These are phyloP conservation scores for Drosophila merina DNA, from an alignment of 2,888 invertebrate species.

Conservation along the genomic window DNA sequence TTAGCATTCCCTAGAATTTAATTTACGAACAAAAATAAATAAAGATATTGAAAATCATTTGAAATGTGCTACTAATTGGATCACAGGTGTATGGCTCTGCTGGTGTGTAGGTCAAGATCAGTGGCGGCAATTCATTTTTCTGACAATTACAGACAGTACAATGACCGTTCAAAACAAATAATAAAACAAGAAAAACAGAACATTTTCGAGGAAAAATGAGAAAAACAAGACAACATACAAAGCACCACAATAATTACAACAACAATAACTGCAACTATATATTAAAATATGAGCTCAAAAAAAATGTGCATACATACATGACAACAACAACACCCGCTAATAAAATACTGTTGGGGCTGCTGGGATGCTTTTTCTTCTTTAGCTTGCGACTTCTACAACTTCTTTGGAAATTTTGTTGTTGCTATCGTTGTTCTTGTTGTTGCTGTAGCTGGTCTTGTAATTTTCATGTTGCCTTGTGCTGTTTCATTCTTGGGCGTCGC, in stretches of 20 bases:
- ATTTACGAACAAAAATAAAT: neutral
- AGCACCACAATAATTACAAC: constrained; percentile 32
- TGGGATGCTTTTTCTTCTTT: constrained; percentile 44
- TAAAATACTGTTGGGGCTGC: constrained; percentile 53
- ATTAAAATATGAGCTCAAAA: constrained; percentile 41
- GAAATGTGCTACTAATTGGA: constrained; percentile 28
- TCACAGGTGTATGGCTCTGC: constrained; percentile 43
- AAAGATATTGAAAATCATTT: constrained; percentile 58
- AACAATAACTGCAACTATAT: constrained; percentile 24
- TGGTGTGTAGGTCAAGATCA: constrained; percentile 78
- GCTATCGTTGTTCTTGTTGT: constrained; percentile 59
- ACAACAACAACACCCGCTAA: constrained; percentile 67
- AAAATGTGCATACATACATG: constrained; percentile 64
- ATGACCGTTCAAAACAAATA: constrained; percentile 31
- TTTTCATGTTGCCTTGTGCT: constrained; percentile 73
- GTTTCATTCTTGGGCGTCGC: constrained; percentile 77
- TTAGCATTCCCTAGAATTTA: neutral
- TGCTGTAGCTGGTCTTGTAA: constrained; percentile 61
- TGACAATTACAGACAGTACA: constrained; percentile 29
- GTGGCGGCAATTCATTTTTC: constrained; percentile 32
- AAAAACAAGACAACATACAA: constrained; percentile 25
- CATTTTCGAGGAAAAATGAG: constrained; percentile 6
- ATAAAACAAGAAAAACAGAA: constrained; percentile 1
- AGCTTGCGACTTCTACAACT: constrained; percentile 20
- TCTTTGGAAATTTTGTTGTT: constrained; percentile 49